These are phyloP conservation scores for Mastomys natalensis DNA, from an alignment of 2,113 vertebrate genomes.

Conservation along the genomic window DNA sequence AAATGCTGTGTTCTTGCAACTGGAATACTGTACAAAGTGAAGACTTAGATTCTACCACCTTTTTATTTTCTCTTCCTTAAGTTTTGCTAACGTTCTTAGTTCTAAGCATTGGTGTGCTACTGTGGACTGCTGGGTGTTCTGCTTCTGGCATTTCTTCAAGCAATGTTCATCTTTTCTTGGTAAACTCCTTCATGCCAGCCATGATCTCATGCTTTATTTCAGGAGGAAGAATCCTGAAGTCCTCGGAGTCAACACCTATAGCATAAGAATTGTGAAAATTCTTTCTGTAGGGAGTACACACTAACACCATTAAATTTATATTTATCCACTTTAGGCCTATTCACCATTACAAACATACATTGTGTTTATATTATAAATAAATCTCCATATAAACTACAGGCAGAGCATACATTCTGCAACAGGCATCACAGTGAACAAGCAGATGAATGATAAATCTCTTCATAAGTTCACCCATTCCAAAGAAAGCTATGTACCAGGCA, in stretches of 20 bases:
- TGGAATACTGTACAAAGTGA: neutral
- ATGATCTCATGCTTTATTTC: conserved; percentile 97
- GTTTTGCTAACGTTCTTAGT: neutral
- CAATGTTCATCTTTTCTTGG: conserved; percentile 94
- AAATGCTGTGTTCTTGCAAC: neutral
- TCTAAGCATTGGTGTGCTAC: neutral
- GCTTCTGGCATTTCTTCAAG: conserved; percentile 96
- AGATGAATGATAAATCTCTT: neutral
- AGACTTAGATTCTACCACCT: neutral
- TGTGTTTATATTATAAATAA: neutral
- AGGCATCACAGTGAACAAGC: neutral
- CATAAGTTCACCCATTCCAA: neutral
- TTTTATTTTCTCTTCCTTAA: neutral
- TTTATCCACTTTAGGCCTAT: neutral
- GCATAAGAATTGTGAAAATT: conserved; percentile 90
- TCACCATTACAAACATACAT: neutral
- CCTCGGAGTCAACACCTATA: conserved; percentile 95
- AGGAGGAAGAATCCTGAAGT: conserved; percentile 92
- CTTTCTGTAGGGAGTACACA: conserved; percentile 84
- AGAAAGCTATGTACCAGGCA: neutral
- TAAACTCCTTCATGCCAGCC: conserved; percentile 96
- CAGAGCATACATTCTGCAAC: too few relatives aligned
- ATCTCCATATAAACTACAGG: neutral
- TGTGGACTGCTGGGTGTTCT: neutral
- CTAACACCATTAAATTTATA: neutral